Evolutionary conservation across 2,888 invertebrate species (phyloP).

Genomic region (Xestobium rufovillosum): DNA sequence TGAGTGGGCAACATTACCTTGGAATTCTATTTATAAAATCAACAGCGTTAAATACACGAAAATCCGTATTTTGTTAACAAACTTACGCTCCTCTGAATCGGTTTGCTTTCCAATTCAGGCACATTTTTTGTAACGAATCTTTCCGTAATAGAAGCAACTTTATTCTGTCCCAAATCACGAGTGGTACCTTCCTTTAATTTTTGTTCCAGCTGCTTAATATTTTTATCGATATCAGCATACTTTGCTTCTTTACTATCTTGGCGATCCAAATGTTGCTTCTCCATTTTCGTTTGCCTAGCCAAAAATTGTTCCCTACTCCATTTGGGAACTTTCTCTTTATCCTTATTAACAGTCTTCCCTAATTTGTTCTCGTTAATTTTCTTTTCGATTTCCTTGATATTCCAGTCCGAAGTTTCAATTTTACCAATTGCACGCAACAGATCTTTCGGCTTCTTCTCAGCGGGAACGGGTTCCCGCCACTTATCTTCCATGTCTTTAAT

Average conservation of each 20-base stretch:
- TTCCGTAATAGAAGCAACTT: slow-evolving; percentile 84
- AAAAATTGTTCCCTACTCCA: slow-evolving; percentile 82
- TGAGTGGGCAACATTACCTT: slow-evolving; percentile 56
- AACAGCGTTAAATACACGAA: slow-evolving; percentile 1
- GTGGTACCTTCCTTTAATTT: slow-evolving; percentile 71
- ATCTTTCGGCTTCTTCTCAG: slow-evolving; percentile 77
- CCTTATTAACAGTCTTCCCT: slow-evolving; percentile 53
- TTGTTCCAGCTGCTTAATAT: slow-evolving; percentile 61
- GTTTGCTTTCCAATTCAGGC: slow-evolving; percentile 25
- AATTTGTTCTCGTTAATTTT: slow-evolving; percentile 74
- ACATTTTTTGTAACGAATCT: slow-evolving; percentile 51
- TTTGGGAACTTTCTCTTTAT: slow-evolving; percentile 72
- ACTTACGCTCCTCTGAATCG: slow-evolving; percentile 49
- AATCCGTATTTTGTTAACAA: background rate
- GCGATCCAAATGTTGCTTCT: slow-evolving; percentile 53
- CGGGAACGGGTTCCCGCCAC: slow-evolving; percentile 51
- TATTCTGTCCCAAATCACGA: slow-evolving; percentile 61
- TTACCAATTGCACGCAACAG: slow-evolving; percentile 80
- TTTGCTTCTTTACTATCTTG: slow-evolving; percentile 54
- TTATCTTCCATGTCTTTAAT: slow-evolving; percentile 75
- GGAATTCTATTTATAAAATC: slow-evolving; percentile 43
- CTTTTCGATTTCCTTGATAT: slow-evolving; percentile 81
- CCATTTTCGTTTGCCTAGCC: slow-evolving; percentile 63
- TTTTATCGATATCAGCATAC: slow-evolving; percentile 65
- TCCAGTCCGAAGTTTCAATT: slow-evolving; percentile 86